Conservation (phyloP, 2,113 vertebrate species). For the Boleophthalmus pectinirostris region DNA sequence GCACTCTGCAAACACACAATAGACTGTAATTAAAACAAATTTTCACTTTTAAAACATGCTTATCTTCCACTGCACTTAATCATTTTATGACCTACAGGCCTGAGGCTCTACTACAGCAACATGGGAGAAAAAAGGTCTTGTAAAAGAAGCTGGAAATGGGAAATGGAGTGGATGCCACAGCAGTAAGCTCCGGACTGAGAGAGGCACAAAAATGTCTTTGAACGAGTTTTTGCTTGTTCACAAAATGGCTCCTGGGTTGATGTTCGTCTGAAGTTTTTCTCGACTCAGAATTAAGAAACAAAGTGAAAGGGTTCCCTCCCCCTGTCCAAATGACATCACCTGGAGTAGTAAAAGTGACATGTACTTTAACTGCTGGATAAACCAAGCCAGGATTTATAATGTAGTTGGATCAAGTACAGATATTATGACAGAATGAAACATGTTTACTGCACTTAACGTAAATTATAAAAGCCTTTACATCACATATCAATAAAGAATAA, state of each 20-base stretch:
- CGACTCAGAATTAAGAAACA: slow-evolving; percentile 58
- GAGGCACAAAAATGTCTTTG: slow-evolving; percentile 63
- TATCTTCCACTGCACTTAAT: slow-evolving; percentile 69
- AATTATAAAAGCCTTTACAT: neutral
- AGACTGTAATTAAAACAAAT: slow-evolving; percentile 63
- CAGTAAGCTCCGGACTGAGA: slow-evolving; percentile 46
- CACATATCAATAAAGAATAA: neutral
- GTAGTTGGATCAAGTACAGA: neutral
- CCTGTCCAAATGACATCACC: slow-evolving; percentile 66
- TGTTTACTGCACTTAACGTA: neutral
- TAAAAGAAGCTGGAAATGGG: slow-evolving; percentile 68
- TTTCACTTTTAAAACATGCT: slow-evolving; percentile 67
- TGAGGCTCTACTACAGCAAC: slow-evolving; percentile 48
- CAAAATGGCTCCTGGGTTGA: slow-evolving; percentile 66
- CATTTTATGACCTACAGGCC: slow-evolving; percentile 63
- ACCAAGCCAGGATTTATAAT: neutral
- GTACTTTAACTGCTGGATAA: neutral
- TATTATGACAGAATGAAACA: neutral
- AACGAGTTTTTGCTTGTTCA: slow-evolving; percentile 76
- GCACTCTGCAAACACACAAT: slow-evolving; percentile 36
- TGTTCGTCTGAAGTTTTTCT: slow-evolving; percentile 71
- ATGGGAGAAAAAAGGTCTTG: slow-evolving; percentile 58
- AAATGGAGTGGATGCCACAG: slow-evolving; percentile 33
- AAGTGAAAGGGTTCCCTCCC: slow-evolving; percentile 57
- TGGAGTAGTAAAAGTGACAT: slow-evolving; percentile 41